Evolutionary conservation across 2,797 vertebrate genomes (phyloP).

Genomic region (Toxotes lorentzi): DNA sequence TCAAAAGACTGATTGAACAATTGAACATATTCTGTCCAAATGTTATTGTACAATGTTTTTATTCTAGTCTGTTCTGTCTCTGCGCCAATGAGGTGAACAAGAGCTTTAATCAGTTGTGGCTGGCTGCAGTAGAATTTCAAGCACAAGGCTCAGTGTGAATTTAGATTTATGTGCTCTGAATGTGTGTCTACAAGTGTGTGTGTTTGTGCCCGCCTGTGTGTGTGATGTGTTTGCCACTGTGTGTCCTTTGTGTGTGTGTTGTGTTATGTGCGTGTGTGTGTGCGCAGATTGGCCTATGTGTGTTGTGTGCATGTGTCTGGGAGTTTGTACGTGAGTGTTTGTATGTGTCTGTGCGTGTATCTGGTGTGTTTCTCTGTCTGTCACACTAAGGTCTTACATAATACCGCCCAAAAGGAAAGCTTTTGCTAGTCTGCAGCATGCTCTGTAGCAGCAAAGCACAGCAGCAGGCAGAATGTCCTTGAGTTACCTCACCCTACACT

Average conservation of each 20-base stretch:
- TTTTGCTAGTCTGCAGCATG: conserved; percentile 82
- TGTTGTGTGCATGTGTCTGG: conserved; percentile 37
- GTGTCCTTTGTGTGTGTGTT: conserved; percentile 17
- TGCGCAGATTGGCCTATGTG: conserved; percentile 8
- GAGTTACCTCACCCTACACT: conserved; percentile 78
- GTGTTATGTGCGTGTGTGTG: neutral
- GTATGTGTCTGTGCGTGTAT: conserved; percentile 26
- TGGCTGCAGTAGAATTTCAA: conserved; percentile 74
- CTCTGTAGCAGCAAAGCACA: conserved; percentile 76
- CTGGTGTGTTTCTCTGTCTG: conserved; percentile 67
- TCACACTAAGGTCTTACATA: conserved; percentile 81
- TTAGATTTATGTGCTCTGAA: conserved; percentile 72
- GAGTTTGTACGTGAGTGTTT: conserved; percentile 18
- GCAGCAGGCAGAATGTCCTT: conserved; percentile 83
- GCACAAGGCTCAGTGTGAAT: conserved; percentile 65
- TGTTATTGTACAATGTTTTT: neutral
- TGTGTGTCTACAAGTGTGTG: conserved; percentile 57
- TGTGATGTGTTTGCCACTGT: conserved; percentile 17
- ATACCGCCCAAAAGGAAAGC: conserved; percentile 79
- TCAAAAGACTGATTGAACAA: conserved; percentile 18
- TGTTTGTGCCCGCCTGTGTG: conserved; percentile 18
- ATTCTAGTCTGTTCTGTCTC: conserved; percentile 31
- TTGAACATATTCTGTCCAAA: neutral
- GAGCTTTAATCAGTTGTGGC: conserved; percentile 63
- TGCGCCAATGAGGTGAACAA: conserved; percentile 55